Base-by-base conservation (phyloP, 2,888 invertebrate species). In the Micoletzkya japonica region DNA sequence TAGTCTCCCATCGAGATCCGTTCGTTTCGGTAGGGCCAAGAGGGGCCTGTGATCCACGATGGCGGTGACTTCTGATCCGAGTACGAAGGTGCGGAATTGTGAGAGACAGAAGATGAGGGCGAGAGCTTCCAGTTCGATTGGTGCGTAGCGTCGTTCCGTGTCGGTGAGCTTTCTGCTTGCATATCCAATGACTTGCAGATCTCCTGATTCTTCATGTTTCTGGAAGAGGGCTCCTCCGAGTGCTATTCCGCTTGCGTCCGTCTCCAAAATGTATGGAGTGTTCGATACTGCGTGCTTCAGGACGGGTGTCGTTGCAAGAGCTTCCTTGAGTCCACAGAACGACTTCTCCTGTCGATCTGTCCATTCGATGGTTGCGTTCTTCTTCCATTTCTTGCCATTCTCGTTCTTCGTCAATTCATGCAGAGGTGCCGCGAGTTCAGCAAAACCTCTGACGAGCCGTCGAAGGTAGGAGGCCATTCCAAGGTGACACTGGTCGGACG, bases 401-500 rank as follows among this genome's bases (percentile, higher is more conserved):
- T 70, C 72, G 20, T 70, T 60, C 32, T 72, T 72, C 1, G 76
- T 80, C 1, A 79, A 60, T 0, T 72, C 70, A 26, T 73, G 39
- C 1, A 79, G 71, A 0, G 77, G 77, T 3, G 39, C 56, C 0
- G 74, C 72, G 0, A 76, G 69, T 10, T 54, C 56, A 0, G 79
- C 79, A 50, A 67, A 80, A 14, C 70, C 32, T 24, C 34, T 26
- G 28, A 79, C 64, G 49, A 76, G 80, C 20, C 67, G 20, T 1
- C 79, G 70, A 57, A 76, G 76, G 58, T 76, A 79, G 14, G 59
- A 66, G 0, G 67, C 49, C 32, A 71, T 63, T 28, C 79, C 79
- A 3, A 80, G 24, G 49, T 71, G n/a, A 58, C 34, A 14, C 67
- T 63, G 30, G 49, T 57, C 10, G 76, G 76, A 2, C 26, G 4